Evolutionary conservation across 2,888 invertebrate species (phyloP).

Genomic region (Microctonus hyperodae): DNA sequence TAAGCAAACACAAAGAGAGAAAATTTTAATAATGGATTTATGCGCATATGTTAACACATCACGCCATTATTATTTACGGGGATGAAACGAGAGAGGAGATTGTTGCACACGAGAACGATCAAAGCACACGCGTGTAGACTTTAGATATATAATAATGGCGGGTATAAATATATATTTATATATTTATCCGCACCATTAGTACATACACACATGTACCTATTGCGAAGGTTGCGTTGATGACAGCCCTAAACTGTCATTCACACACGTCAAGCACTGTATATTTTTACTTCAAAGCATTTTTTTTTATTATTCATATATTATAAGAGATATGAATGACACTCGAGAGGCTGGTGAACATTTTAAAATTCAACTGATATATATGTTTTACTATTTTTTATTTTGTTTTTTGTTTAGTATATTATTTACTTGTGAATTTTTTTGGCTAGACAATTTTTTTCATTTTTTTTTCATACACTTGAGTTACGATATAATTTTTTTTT

Average conservation of each 20-base stretch:
- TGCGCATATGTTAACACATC: slow-evolving; percentile 61
- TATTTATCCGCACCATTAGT: too few relatives aligned
- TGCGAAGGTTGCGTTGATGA: slow-evolving; percentile 28
- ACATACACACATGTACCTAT: too few relatives aligned
- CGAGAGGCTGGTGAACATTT: not conserved
- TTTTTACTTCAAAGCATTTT: not conserved
- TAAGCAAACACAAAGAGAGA: slow-evolving; percentile 55
- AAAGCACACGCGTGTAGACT: slow-evolving; percentile 11
- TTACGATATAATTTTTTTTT: not conserved
- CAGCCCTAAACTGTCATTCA: slow-evolving; percentile 30
- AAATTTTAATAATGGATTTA: slow-evolving; percentile 63
- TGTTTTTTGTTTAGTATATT: too few relatives aligned
- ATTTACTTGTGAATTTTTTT: too few relatives aligned
- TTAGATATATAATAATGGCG: not conserved
- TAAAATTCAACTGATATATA: not conserved
- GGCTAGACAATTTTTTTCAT: too few relatives aligned
- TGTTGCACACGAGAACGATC: slow-evolving; percentile 11
- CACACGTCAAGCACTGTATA: not conserved
- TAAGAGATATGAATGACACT: not conserved
- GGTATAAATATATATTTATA: not conserved
- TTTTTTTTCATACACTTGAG: too few relatives aligned
- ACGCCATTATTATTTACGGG: slow-evolving; percentile 54
- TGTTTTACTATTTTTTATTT: not conserved
- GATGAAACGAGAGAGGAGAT: not conserved
- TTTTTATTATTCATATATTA: not conserved